phyloP scores from a whole-genome alignment of 2,888 invertebrate species.

The Taphrorychus bicolor region DNA sequence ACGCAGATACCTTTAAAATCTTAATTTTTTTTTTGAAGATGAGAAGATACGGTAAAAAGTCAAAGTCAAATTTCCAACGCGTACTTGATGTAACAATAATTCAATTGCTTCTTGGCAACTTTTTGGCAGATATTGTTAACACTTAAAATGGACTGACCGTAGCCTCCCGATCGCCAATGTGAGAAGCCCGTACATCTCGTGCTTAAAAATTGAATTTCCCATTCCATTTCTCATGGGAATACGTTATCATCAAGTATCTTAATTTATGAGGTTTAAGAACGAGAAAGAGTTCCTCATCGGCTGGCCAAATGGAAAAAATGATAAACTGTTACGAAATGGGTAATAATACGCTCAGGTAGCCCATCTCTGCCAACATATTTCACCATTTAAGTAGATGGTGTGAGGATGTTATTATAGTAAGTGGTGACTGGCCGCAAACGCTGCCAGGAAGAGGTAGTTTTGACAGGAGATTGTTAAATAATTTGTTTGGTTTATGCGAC shows the following conservation, averaged over 20 bases:
- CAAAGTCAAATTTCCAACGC: too few relatives aligned
- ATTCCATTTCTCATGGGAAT: constrained; percentile 33
- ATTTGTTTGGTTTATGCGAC: constrained; percentile 1
- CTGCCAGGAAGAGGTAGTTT: constrained; percentile 9
- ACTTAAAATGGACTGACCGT: not conserved
- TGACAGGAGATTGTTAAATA: constrained; percentile 6
- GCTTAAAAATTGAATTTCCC: constrained; percentile 37
- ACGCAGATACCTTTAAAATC: too few relatives aligned
- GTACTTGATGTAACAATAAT: too few relatives aligned
- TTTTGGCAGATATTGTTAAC: not conserved
- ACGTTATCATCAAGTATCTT: constrained; percentile 35
- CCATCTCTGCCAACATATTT: constrained; percentile 49
- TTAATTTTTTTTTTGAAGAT: too few relatives aligned
- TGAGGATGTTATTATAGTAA: constrained; percentile 48
- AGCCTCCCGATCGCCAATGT: constrained; percentile 6
- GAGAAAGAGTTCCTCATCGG: constrained; percentile 39
- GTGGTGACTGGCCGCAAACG: not conserved
- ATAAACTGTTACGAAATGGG: constrained; percentile 49
- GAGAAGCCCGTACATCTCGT: constrained; percentile 31
- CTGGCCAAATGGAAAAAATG: constrained; percentile 49
- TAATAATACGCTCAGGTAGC: constrained; percentile 54
- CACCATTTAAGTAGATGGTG: constrained; percentile 46
- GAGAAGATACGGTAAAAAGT: too few relatives aligned
- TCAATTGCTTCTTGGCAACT: too few relatives aligned
- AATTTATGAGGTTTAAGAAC: constrained; percentile 36